Evolutionary conservation across 2,888 invertebrate genomes (phyloP).

Genomic region (Epinotia demarniana): DNA sequence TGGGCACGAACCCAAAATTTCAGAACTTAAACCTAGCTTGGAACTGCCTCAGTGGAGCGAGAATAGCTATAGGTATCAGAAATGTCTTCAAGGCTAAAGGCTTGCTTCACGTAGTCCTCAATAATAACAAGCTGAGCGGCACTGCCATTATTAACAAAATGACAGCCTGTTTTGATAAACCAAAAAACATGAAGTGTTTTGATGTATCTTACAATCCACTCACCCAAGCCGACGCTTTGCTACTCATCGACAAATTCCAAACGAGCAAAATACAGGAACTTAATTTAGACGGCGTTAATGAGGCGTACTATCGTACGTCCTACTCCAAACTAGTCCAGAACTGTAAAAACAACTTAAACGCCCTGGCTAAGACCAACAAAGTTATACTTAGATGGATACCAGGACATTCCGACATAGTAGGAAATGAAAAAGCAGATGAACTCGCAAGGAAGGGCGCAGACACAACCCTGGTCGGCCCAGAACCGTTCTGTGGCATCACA

Average conservation of each 20-base stretch:
- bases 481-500: no score
- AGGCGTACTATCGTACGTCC: no score
- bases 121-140: slow-evolving; percentile 54
- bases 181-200: not conserved
- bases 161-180: not conserved
- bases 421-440: no score
- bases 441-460: no score
- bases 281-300: slow-evolving; percentile 45
- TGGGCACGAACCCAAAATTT: slow-evolving; percentile 50
- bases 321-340: no score
- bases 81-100: slow-evolving; percentile 34
- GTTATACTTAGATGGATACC: no score
- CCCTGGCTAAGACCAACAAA: no score
- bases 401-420: no score
- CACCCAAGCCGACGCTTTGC: not conserved
- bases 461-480: no score
- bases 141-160: slow-evolving; percentile 51
- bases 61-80: slow-evolving; percentile 50
- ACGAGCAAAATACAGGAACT: slow-evolving; percentile 9
- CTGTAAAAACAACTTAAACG: no score
- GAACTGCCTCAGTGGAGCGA: slow-evolving; percentile 52
- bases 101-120: slow-evolving; percentile 27
- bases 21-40: slow-evolving; percentile 55
- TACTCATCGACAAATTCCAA: not conserved
- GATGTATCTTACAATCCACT: slow-evolving; percentile 20